Conservation (phyloP, 2,113 vertebrate species). For the Sinocyclocheilus rhinocerous region DNA sequence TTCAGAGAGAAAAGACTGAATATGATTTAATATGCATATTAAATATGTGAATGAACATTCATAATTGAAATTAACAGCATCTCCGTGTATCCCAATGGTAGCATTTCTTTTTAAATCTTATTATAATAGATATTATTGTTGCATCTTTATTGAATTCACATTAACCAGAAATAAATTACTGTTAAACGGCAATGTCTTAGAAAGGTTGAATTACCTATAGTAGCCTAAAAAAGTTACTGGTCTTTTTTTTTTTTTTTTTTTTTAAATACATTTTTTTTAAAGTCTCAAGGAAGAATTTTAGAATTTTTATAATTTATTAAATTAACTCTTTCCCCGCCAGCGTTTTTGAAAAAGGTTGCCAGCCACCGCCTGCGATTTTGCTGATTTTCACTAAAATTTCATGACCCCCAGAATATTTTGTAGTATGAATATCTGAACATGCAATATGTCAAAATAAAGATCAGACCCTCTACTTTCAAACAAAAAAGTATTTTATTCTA, state of each 20-base stretch:
- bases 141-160: not conserved
- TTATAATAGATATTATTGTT: not conserved
- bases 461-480: no score
- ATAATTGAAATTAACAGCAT: not conserved
- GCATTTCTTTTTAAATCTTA: not conserved
- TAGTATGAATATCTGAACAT: no score
- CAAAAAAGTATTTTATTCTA: no score
- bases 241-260: not conserved
- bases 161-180: not conserved
- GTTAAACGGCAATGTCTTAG: not conserved
- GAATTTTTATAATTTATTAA: no score
- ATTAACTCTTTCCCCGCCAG: no score
- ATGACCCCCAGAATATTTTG: no score
- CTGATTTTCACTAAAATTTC: no score
- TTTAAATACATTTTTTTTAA: no score
- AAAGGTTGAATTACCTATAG: not conserved
- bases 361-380: no score
- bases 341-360: no score
- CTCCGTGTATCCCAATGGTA: not conserved
- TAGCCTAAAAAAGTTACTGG: not conserved
- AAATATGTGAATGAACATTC: not conserved
- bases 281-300: no score
- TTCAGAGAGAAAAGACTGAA: not conserved
- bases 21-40: not conserved
- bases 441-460: no score